Conservation (phyloP, 2,113 vertebrate genomes). For the Phoxinus phoxinus region DNA sequence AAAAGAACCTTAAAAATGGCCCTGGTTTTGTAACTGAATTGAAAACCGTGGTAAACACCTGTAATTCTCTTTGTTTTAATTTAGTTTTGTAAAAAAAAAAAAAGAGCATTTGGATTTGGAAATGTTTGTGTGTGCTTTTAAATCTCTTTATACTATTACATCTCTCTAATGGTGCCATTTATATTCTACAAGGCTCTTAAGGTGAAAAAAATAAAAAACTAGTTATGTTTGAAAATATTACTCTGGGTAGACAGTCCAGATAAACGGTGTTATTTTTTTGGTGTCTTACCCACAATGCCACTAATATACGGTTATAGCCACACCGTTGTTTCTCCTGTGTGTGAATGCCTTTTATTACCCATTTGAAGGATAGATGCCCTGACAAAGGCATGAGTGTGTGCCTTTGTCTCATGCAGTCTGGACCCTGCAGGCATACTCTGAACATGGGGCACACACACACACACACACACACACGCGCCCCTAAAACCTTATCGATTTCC, state of each 20-base stretch:
- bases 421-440: slow-evolving; percentile 25
- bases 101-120: neutral
- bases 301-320: neutral
- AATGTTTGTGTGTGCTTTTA: neutral
- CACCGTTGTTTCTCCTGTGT: neutral
- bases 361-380: neutral
- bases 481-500: slow-evolving; percentile 5
- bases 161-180: neutral
- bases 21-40: neutral
- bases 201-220: no score
- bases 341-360: neutral
- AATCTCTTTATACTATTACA: neutral
- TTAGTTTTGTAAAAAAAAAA: neutral
- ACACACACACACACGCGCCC: neutral
- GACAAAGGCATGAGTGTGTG: neutral
- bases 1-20: neutral
- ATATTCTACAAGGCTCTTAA: neutral
- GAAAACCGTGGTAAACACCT: neutral
- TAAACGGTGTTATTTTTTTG: neutral
- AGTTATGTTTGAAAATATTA: no score
- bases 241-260: neutral
- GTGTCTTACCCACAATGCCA: neutral
- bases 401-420: neutral
- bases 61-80: neutral
- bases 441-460: neutral